phyloP scores from a whole-genome alignment of 2,888 invertebrate species.

The Lucinisca nassula region DNA sequence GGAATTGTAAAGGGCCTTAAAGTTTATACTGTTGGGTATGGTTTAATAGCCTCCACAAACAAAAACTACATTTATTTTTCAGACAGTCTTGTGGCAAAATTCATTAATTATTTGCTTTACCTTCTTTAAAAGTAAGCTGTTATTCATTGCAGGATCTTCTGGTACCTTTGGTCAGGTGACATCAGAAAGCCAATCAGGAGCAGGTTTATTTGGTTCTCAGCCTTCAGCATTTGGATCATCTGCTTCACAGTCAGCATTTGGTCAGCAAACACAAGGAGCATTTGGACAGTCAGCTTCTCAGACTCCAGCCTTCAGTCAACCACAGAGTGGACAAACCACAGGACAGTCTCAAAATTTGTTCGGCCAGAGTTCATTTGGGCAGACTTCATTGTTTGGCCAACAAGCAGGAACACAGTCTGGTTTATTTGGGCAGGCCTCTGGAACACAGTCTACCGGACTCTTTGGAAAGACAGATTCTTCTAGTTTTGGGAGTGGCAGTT shows the following conservation, averaged over 20 bases:
- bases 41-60: no score
- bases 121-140: not conserved
- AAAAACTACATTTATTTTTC: no score
- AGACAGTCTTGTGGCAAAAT: no score
- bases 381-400: constrained; percentile 53
- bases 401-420: not conserved
- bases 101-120: not conserved
- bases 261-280: not conserved
- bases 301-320: constrained; percentile 26
- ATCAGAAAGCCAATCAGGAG: not conserved
- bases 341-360: constrained; percentile 9
- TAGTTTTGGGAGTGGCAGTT: not conserved
- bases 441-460: not conserved
- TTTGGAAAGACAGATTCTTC: constrained; percentile 24
- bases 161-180: constrained; percentile 23
- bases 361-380: constrained; percentile 45
- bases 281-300: constrained; percentile 18
- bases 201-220: not conserved
- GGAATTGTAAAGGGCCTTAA: no score
- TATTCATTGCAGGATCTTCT: not conserved
- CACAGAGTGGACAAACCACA: not conserved
- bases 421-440: not conserved
- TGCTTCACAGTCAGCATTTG: constrained; percentile 17
- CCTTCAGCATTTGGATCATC: constrained; percentile 25
- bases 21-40: no score